Base-by-base conservation (phyloP, 2,797 vertebrate genomes). In the Sebastes umbrosus region DNA sequence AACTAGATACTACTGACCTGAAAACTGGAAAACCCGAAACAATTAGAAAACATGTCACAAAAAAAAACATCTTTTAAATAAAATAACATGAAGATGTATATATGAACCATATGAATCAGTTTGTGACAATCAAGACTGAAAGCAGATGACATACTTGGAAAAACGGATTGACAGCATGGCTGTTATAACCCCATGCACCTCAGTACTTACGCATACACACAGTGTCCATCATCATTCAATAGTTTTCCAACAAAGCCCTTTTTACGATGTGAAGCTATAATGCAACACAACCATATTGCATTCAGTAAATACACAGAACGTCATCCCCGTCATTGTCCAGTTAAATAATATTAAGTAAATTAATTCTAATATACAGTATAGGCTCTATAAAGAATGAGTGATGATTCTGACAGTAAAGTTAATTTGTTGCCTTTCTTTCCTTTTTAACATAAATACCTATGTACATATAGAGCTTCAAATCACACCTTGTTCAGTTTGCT, bases 1-100 rank as follows among this genome's bases (percentile, higher is more conserved):
- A 66, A 59, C 32, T 79, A 79, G 69, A 89, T 82, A 79, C 80
- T 66, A 84, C 83, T 85, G 85, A 91, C 88, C 86, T 87, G 88
- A 91, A 88, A 84, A 82, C 50, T 60, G 24, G 60, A 86, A 50
- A 85, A 77, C 69, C 66, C 13, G 24, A 85, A 85, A 89, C 31
- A 46, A 79, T 76, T 8, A 71, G 20, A 87, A 83, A 81, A 72
- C 9, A 74, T 59, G 69, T 73, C 32, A 76, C 69, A 82, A 83
- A 77, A 69, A 68, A 58, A 55, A 80, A 77, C 29, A 66, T 50
- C 29, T 75, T 79, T 82, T 80, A 84, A 89, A 88, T 82, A 89
- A 88, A 89, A 87, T 64, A 89, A 77, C 60, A 76, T 34, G 18
- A 70, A 52, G 31, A 64, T 69, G 65, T 46, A 69, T 84, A 82